phyloP scores from a whole-genome alignment of 2,797 vertebrate species.

The Capromys pilorides region DNA sequence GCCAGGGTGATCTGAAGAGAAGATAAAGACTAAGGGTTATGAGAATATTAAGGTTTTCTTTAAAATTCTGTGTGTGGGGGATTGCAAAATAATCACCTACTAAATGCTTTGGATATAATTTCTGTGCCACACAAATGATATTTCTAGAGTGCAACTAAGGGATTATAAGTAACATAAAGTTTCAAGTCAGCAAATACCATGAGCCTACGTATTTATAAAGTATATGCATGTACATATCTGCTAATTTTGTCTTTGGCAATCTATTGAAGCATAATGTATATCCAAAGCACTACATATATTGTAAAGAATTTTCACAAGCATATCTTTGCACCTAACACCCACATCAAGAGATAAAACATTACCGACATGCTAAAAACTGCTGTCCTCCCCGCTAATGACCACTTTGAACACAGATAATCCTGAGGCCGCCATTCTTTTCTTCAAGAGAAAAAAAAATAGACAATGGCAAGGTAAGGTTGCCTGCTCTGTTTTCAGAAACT shows the following conservation, averaged over 20 bases:
- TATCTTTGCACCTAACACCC: neutral
- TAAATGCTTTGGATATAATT: neutral
- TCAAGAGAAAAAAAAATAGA: neutral
- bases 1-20: slow-evolving; percentile 9
- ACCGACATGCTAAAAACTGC: neutral
- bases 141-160: neutral
- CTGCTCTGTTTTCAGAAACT: slow-evolving; percentile 53
- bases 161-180: neutral
- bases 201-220: neutral
- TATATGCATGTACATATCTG: neutral
- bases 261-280: neutral
- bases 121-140: neutral
- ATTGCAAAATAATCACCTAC: neutral
- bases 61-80: slow-evolving; percentile 22
- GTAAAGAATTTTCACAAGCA: slow-evolving; percentile 2
- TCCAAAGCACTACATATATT: neutral
- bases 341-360: neutral
- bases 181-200: neutral
- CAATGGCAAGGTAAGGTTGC: slow-evolving; percentile 4
- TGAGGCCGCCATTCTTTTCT: neutral
- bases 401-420: neutral
- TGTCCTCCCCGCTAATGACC: neutral
- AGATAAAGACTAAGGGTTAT: slow-evolving; percentile 35
- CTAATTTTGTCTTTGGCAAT: neutral
- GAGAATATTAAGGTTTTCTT: slow-evolving; percentile 57